These are phyloP conservation scores for Bambusicola thoracicus DNA, from an alignment of 2,113 vertebrate species.

Conservation along the genomic window DNA sequence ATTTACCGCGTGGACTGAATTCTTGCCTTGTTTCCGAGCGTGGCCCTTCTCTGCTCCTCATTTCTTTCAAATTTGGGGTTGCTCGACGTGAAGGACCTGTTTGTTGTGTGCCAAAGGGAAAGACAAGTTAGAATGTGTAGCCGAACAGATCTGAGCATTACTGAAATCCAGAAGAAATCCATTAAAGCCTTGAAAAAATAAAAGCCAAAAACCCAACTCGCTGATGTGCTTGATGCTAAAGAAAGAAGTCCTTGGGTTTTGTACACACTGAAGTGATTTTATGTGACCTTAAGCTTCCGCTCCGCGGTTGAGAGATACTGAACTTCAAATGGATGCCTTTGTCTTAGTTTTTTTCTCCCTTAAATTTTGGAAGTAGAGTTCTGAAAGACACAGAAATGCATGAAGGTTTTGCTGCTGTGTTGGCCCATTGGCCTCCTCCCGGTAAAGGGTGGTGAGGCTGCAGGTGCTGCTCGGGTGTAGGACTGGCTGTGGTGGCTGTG, in stretches of 20 bases:
- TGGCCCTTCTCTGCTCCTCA: background rate
- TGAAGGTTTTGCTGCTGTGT: background rate
- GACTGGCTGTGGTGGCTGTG: background rate
- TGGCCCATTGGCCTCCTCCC: background rate
- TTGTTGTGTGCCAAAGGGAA: background rate
- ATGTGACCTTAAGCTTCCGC: background rate
- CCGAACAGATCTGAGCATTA: background rate
- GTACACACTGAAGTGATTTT: background rate
- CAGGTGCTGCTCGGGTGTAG: background rate
- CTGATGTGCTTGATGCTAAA: background rate
- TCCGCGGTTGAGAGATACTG: background rate
- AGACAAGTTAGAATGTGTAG: background rate
- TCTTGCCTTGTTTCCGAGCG: background rate
- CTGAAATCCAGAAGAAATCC: background rate
- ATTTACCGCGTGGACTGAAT: background rate
- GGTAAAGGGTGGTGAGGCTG: background rate
- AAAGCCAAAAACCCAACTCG: background rate
- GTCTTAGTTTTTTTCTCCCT: background rate
- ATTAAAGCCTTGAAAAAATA: background rate
- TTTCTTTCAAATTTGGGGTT: background rate
- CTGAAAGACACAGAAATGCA: background rate
- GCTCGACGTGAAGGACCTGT: background rate
- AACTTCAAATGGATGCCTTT: background rate
- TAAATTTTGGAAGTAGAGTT: background rate
- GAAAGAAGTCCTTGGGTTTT: conserved; percentile 6